phyloP scores from a whole-genome alignment of 2,888 invertebrate species.

The Podabrus alpinus region DNA sequence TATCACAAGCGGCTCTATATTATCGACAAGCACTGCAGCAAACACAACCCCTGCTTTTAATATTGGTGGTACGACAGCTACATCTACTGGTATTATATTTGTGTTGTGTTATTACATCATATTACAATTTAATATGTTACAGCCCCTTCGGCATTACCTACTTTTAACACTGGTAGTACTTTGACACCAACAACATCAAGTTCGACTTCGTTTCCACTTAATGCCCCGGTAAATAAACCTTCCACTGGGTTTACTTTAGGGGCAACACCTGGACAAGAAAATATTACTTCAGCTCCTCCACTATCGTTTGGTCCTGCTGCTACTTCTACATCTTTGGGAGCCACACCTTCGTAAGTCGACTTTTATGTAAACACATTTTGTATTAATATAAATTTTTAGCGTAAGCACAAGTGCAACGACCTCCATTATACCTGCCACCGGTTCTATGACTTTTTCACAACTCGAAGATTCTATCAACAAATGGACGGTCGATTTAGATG shows the following conservation, averaged over 20 bases:
- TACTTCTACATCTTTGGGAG: neutral
- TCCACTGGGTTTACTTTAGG: neutral
- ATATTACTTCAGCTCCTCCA: constrained; percentile 7
- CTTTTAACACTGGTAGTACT: constrained; percentile 20
- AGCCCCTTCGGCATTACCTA: constrained; percentile 29
- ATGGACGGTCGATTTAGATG: constrained; percentile 90
- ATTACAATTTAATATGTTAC: constrained; percentile 4
- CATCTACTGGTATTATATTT: constrained; percentile 14
- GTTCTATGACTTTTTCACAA: constrained; percentile 77
- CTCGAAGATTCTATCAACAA: constrained; percentile 92
- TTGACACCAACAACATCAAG: neutral
- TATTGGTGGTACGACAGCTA: constrained; percentile 16
- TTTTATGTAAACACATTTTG: neutral
- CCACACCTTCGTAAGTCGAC: neutral
- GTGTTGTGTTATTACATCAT: neutral
- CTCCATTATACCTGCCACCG: constrained; percentile 55
- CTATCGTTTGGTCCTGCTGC: constrained; percentile 7
- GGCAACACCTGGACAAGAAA: constrained; percentile 13
- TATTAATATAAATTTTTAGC: constrained; percentile 5
- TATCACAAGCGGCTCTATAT: neutral
- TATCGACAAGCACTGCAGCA: neutral
- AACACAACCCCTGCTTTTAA: neutral
- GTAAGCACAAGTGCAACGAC: constrained; percentile 47
- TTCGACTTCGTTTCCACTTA: neutral
- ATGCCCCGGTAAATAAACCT: neutral